Evolutionary conservation across 2,113 vertebrate species (phyloP), one percentile per base, ranked within the genome.

Genomic region (Planiliza haematocheilus): DNA sequence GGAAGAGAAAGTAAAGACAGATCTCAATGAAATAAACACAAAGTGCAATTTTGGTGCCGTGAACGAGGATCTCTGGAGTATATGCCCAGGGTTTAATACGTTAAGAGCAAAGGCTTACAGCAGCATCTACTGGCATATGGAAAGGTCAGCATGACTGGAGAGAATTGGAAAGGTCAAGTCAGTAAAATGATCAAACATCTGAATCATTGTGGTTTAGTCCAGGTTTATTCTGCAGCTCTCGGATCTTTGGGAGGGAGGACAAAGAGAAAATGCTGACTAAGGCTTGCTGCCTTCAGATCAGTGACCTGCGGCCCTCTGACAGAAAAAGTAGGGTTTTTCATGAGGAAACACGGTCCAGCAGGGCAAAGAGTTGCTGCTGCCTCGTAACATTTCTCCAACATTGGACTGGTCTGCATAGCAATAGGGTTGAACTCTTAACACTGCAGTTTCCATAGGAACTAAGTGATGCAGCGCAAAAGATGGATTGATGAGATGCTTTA

Each of bases 371-470:
- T 46, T 56, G 24, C 10, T 73, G 18, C 57, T 69, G 79, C 62
- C 62, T 39, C 41, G 16, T 38, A 61, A 56, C 72, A 79, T 81
- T 55, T 82, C 64, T 30, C 57, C 4, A 0, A 73, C 64, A 65
- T 42, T 69, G 66, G 30, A 83, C 51, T 68, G 67, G 53, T 81
- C 71, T 70, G 77, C 85, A 90, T 84, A 81, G 76, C 38, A 86
- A 88, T 78, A 74, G 67, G 63, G 76, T 83, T 86, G 80, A 90
- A 92, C 79, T 73, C 67, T 63, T 53, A 73, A 86, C 70, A 73
- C 65, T 52, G 79, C 82, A 7, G 90, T 93, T 93, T 90, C 91
- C 90, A 92, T 91, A 93, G 91, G 83, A 93, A 93, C 91, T 70
- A 76, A 88, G 82, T 79, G 73, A 83, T 74, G 48, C 38, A 13